Evolutionary conservation across 1,140 invertebrate genomes (phyloP).

Genomic region (Papilio polyxenes): DNA sequence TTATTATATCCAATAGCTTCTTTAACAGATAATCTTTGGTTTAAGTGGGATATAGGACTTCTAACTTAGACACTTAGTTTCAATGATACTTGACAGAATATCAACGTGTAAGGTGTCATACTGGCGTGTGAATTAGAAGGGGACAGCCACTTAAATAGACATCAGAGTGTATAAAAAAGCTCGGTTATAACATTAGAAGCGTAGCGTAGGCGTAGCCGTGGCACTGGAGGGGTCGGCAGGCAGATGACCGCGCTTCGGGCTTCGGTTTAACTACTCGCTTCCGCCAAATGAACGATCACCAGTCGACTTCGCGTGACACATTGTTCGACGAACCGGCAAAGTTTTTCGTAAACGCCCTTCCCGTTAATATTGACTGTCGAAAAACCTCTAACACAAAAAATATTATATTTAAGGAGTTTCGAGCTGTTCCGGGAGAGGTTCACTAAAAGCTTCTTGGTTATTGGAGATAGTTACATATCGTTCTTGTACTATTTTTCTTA

Average conservation of each 20-base stretch:
- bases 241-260: conserved; percentile 68
- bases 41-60: not conserved
- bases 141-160: conserved; percentile 62
- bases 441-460: not conserved
- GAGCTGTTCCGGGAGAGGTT: too few species aligned
- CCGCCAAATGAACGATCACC: conserved; percentile 53
- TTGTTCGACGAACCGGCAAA: conserved; percentile 43
- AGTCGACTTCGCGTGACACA: conserved; percentile 54
- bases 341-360: conserved; percentile 33
- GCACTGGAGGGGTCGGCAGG: conserved; percentile 55
- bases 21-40: not conserved
- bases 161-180: conserved; percentile 46
- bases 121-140: conserved; percentile 60
- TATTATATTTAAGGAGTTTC: not conserved
- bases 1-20: too few species aligned
- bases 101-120: conserved; percentile 49
- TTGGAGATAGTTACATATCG: not conserved
- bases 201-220: conserved; percentile 61
- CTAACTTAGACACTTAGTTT: not conserved
- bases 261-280: conserved; percentile 74
- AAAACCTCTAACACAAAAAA: not conserved
- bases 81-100: conserved; percentile 43
- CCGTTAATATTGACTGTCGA: conserved; percentile 15
- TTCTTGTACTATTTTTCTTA: not conserved
- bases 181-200: conserved; percentile 50